A percentile compares a stretch with the other conserved stretches of the same genome.
phyloP scores from a whole-genome alignment of 2,888 invertebrate genomes.

The Micropterix aruncella region DNA sequence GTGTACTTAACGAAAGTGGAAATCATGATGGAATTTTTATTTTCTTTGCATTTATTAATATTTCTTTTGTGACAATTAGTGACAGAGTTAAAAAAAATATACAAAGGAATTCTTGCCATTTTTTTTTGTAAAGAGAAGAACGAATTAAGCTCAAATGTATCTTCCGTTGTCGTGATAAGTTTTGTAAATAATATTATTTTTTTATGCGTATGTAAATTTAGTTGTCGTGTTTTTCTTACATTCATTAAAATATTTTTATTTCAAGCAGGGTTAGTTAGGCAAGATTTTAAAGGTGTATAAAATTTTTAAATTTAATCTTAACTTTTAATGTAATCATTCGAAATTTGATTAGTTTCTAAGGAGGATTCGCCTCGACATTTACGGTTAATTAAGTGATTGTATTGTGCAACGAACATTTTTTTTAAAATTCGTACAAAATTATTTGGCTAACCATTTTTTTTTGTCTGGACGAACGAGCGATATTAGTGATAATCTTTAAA shows the following conservation, averaged over 20 bases:
- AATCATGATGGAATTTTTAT: too few relatives aligned
- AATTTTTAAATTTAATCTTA: neutral
- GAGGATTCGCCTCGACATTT: too few relatives aligned
- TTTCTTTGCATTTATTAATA: neutral
- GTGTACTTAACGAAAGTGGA: too few relatives aligned
- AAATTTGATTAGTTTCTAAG: neutral
- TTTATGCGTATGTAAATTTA: neutral
- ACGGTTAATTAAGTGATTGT: neutral
- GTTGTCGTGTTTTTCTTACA: neutral
- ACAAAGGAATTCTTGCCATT: neutral
- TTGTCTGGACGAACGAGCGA: too few relatives aligned
- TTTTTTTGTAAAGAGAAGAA: neutral
- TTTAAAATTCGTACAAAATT: neutral
- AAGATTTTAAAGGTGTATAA: neutral
- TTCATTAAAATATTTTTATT: neutral
- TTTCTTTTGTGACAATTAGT: neutral
- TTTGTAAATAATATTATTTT: neutral
- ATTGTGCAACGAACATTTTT: neutral
- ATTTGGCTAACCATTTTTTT: too few relatives aligned
- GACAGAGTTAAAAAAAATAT: neutral
- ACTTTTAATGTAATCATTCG: neutral
- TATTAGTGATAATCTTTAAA: neutral
- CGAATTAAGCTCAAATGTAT: neutral
- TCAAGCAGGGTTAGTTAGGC: neutral
- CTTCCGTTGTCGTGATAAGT: neutral